Base-by-base conservation (phyloP, 2,113 vertebrate genomes). In the Erinaceus europaeus region DNA sequence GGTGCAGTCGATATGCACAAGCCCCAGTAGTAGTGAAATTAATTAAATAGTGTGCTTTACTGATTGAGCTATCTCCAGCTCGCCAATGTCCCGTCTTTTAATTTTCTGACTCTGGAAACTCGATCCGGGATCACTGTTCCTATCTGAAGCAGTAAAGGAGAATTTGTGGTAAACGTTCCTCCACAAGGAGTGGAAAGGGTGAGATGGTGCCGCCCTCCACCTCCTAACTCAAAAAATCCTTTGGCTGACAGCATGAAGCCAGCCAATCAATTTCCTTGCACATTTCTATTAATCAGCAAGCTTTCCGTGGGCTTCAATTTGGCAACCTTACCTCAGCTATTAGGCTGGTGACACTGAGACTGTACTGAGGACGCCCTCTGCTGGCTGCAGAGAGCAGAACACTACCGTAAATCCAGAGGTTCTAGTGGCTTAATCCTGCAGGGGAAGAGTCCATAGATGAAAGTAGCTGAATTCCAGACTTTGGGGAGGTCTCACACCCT, bases 291-390 rank as follows among this genome's bases (percentile, higher is more conserved):
- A 59, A 89, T 79, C 40, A 93, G 84, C n/a, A 93, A 38, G 86
- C 91, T 91, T 78, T 83, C 84, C 12, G 25, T 69, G 91, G 68
- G 89, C 86, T 52, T 80, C 84, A 72, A 86, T 46, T 91, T 93
- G 86, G 84, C 68, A 68, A 76, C 86, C 72, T 91, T 93, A 65
- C 65, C 44, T 67, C 25, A 18, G 71, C 2, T 64, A 88, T 81
- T 87, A 86, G 84, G 38, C 89, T n/a, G n/a, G 48, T 64, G 87
- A 90, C 68, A 32, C n/a, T 84, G 94, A 93, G 32, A 90, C 93
- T 91, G 90, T 86, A 73, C 84, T 89, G 77, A 87, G 74, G 92
- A 71, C 68, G 94, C 95, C 94, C 93, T 94, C 95, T 95, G 95
- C 91, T 90, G 92, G 90, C 84, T 77, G 59, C 74, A 93, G 59